Conservation (phyloP, 2,113 vertebrate species). For the Hippocampus mohnikei region DNA sequence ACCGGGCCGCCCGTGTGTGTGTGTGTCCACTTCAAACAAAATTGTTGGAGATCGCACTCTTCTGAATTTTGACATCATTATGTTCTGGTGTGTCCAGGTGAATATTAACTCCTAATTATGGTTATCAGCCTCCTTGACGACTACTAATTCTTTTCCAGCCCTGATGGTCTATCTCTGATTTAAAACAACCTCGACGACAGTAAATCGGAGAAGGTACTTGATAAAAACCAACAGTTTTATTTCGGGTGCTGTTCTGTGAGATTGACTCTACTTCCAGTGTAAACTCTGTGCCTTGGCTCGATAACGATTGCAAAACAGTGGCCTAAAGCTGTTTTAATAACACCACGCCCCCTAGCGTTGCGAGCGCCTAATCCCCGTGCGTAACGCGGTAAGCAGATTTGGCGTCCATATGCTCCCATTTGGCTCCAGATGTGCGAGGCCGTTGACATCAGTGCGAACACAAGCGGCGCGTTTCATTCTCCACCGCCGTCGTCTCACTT, state of each 20-base stretch:
- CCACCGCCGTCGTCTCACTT: conserved; percentile 28
- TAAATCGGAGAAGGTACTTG: too few species aligned
- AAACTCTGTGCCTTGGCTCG: background rate
- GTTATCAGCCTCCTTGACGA: too few species aligned
- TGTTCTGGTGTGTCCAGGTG: too few species aligned
- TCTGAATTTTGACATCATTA: too few species aligned
- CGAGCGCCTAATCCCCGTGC: conserved; percentile 23
- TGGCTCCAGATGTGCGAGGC: conserved; percentile 53
- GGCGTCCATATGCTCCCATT: conserved; percentile 47
- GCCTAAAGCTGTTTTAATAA: background rate
- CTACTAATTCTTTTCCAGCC: too few species aligned
- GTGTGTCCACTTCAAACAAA: too few species aligned
- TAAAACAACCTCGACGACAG: too few species aligned
- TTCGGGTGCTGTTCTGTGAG: background rate
- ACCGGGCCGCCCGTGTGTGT: too few species aligned
- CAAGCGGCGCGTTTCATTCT: conserved; percentile 20
- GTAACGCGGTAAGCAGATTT: conserved; percentile 47
- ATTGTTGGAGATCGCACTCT: too few species aligned
- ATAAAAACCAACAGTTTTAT: too few species aligned
- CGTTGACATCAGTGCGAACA: conserved; percentile 26
- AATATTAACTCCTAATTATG: too few species aligned
- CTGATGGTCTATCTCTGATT: too few species aligned
- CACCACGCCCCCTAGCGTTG: background rate
- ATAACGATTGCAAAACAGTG: background rate
- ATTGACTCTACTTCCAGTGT: background rate